Percentiles rank a stretch among this genome's conserved stretches.
phyloP scores from a whole-genome alignment of 2,797 vertebrate species.

The Pseudopleuronectes americanus region DNA sequence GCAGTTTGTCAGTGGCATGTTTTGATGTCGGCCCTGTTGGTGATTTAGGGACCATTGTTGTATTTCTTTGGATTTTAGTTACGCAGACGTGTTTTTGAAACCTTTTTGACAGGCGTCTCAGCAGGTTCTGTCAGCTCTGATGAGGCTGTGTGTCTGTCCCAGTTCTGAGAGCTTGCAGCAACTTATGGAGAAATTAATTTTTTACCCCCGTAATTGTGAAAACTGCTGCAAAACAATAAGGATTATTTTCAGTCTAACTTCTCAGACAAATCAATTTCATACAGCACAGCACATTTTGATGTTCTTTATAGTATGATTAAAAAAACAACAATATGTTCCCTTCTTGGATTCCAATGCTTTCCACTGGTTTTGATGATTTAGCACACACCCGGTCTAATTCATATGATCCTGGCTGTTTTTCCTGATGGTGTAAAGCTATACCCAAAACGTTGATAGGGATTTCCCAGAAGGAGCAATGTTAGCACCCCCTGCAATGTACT shows the following conservation, averaged over 20 bases:
- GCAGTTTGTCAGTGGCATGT: not conserved
- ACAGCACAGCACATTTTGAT: not conserved
- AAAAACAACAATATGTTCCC: not conserved
- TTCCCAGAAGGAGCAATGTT: not conserved
- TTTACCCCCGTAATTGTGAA: not conserved
- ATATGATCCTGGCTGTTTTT: too few relatives aligned
- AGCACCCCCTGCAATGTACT: not conserved
- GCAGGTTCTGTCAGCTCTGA: slow-evolving; percentile 2
- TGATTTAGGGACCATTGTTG: not conserved
- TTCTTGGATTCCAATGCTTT: not conserved
- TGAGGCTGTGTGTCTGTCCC: not conserved
- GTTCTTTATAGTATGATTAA: not conserved
- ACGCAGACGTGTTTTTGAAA: not conserved
- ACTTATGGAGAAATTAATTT: too few relatives aligned
- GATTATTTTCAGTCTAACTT: not conserved
- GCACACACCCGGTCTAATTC: not conserved
- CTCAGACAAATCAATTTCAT: not conserved
- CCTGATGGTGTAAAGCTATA: too few relatives aligned
- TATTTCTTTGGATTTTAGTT: slow-evolving; percentile 1
- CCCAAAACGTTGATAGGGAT: not conserved
- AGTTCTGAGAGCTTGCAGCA: too few relatives aligned
- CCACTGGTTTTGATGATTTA: not conserved
- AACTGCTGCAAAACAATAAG: not conserved
- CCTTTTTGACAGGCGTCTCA: not conserved
- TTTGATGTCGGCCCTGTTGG: not conserved